Base-by-base conservation (phyloP, 2,113 vertebrate genomes). In the Forbesichthys agassizii region DNA sequence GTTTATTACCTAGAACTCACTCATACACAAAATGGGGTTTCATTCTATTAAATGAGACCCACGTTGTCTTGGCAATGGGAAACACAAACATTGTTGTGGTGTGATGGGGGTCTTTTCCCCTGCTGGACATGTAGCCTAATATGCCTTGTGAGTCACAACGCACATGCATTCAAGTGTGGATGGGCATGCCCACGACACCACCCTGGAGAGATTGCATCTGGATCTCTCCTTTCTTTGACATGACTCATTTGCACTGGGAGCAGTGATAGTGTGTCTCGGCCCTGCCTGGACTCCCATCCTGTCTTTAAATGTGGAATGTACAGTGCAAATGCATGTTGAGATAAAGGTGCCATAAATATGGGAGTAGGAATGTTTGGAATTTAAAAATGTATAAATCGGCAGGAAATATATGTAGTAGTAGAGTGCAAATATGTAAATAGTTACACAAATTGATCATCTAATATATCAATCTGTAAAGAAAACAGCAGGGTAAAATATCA, bases 221-320 rank as follows among this genome's bases (percentile, higher is more conserved):
- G 74, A 62, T 71, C 70, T 86, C 74, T 83, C 75, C 85, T 78
- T 75, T 85, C 72, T 84, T 87, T 80, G 76, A 74, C 78, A 16
- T 87, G 84, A 91, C 63, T 89, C 82, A 88, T 1, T 81, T 74
- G 63, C 65, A 79, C 54, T 33, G 75, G 66, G 64, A 80, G 58
- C 20, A 11, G 74, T 57, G 56, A 47, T 52, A 48, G 54, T 27
- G 61, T 14, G 64, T 80, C 60, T 71, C 18, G 1, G 27, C 27
- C 27, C 27, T 27, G 27, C 57, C 13, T 33, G 33, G 11, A 58
- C 13, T 1, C 10, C 68, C 59, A 57, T 74, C 64, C 13, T n/a
- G 59, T 54, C 73, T 69, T 64, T 60, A 46, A 63, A 54, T 56
- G 51, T 18, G 51, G 56, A 64, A 59, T n/a, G 12, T 20, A 42